Base-by-base conservation (phyloP, 2,113 vertebrate genomes). In the Apeltes quadracus region DNA sequence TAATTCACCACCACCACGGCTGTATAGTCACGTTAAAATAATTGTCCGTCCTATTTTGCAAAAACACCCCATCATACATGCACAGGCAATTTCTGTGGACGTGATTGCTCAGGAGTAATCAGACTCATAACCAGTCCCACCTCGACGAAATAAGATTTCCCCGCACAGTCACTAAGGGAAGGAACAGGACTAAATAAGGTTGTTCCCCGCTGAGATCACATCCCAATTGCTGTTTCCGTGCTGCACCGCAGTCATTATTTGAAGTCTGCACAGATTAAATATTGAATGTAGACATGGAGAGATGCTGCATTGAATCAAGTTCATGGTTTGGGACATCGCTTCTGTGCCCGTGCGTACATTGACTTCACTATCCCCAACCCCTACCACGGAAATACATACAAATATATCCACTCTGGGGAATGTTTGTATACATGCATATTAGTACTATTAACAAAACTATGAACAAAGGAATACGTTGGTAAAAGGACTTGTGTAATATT, bases 201-300 rank as follows among this genome's bases (percentile, higher is more conserved):
- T 53, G n/a, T 56, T 80, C 73, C 72, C 71, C 7, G 1, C 62
- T 54, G 77, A 67, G 76, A 48, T 34, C 65, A 67, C 43, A 79
- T 48, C 72, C 50, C 62, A 22, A 57, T 29, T 14, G 20, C 43
- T 65, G 69, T 54, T 79, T 61, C 54, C 75, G 69, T 59, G 71
- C 81, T 55, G 55, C 51, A 7, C 77, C 72, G 72, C 69, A 78
- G 77, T 79, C 75, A 63, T 88, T 84, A 79, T 84, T 81, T 80
- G 32, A 86, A 86, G 66, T 63, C 62, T 23, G 43, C 7, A 39
- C 36, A 84, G 83, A 89, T 88, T 84, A 79, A 85, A 84, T 79
- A 85, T 76, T 79, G 82, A 77, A 56, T 76, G 23, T 53, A 25
- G 80, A 88, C 77, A 80, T 20, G 58, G n/a, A 82, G 69, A 75